Base-by-base conservation (phyloP, 2,797 vertebrate species). In the Taeniopygia guttata region DNA sequence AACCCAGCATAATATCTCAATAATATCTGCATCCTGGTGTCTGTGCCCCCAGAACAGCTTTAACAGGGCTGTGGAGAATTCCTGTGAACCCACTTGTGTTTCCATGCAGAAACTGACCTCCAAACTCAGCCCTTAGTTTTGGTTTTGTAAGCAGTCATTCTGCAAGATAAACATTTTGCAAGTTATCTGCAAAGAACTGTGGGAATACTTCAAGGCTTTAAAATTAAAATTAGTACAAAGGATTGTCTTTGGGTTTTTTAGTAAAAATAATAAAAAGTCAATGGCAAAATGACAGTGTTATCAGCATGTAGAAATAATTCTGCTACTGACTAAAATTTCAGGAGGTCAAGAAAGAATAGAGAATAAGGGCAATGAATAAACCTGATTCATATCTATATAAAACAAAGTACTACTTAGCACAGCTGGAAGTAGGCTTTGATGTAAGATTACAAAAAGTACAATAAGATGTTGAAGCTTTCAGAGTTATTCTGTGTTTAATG, bases 341-440 rank as follows among this genome's bases (percentile, higher is more conserved):
- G 92, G 64, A 91, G 95, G 90, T 96, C 91, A 95, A 86, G 85
- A 68, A 75, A 95, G 45, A 94, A 92, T n/a, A 96, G 58, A 86
- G 87, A 89, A 91, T 66, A 91, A 95, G 66, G 56, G 63, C 67
- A 94, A 48, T 59, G 46, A 92, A 79, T 89, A 94, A 93, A 49
- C 30, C 60, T 85, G 73, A 96, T 89, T 96, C 67, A 72, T 91
- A 93, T 94, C 84, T 91, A 78, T 58, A 94, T 95, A 93, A 91
- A 94, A 84, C 56, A 90, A 84, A 96, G 63, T 77, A 78, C 93
- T 93, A 96, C 46, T 95, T 95, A 93, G 82, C 86, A 86, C 82
- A 92, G 90, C 26, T 92, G 92, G 95, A 97, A 95, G 72, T 10
- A 87, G 29, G 54, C 55, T 92, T 93, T 96, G 91, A 97, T 93